A percentile compares a stretch with the other conserved stretches of the same genome.
Evolutionary conservation across 2,888 invertebrate species (phyloP).

Genomic region (Epinotia ramella): DNA sequence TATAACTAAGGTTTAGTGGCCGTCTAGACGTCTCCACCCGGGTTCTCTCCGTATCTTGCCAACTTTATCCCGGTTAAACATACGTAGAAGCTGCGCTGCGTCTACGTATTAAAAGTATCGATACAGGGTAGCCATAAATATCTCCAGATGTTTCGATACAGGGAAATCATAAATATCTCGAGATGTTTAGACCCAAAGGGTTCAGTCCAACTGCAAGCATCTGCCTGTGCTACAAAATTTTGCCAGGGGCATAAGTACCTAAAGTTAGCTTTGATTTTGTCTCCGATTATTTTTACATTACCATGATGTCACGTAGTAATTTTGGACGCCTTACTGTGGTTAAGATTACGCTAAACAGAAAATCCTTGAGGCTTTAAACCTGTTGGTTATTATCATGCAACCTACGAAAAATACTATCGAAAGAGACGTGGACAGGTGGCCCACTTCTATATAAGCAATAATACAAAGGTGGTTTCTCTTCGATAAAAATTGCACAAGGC

Average conservation of each 20-base stretch:
- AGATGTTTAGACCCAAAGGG: background rate
- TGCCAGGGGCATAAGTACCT: background rate
- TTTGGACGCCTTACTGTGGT: background rate
- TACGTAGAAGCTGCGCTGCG: constrained; percentile 3
- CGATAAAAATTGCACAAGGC: constrained; percentile 34
- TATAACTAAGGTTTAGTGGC: constrained; percentile 54
- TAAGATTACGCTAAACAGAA: background rate
- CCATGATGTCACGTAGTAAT: background rate
- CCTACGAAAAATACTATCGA: background rate
- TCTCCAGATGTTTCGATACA: background rate
- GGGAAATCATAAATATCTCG: background rate
- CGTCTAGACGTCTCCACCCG: constrained; percentile 56
- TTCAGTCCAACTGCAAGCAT: background rate
- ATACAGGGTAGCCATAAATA: background rate
- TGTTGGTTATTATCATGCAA: background rate
- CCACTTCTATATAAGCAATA: constrained; percentile 9
- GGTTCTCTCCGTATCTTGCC: constrained; percentile 34
- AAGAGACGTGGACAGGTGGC: background rate
- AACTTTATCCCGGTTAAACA: constrained; percentile 30
- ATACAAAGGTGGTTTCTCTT: constrained; percentile 14
- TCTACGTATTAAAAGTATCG: background rate
- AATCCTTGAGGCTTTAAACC: background rate
- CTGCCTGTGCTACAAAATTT: background rate
- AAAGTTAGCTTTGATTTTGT: background rate
- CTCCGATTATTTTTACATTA: background rate